A percentile compares a stretch with the other conserved stretches of the same genome.
phyloP scores from a whole-genome alignment of 2,888 invertebrate genomes.

The Cheilosia scutellata region DNA sequence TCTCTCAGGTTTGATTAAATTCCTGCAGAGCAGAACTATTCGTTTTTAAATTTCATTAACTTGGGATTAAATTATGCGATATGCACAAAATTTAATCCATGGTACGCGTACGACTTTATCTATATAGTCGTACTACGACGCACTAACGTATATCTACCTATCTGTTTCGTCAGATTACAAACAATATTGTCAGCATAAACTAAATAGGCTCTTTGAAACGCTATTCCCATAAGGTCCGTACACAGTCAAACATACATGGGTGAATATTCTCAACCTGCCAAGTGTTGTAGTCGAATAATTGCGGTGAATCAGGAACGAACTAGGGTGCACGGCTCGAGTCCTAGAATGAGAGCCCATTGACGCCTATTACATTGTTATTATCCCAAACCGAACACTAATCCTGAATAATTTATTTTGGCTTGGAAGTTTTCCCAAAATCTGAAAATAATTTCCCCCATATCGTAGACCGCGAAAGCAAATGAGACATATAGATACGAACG shows the following conservation, averaged over 20 bases:
- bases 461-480: slow-evolving; percentile 52
- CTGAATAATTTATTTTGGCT: slow-evolving; percentile 70
- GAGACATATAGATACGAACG: slow-evolving; percentile 49
- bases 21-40: slow-evolving; percentile 39
- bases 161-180: slow-evolving; percentile 49
- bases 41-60: slow-evolving; percentile 64
- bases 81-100: slow-evolving; percentile 27
- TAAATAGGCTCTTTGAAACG: slow-evolving; percentile 30
- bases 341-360: slow-evolving; percentile 51
- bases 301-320: slow-evolving; percentile 39
- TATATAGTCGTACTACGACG: background rate
- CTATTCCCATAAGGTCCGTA: background rate
- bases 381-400: slow-evolving; percentile 69
- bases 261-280: slow-evolving; percentile 7
- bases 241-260: background rate
- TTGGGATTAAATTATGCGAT: slow-evolving; percentile 51
- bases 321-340: slow-evolving; percentile 22
- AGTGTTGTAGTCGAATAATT: slow-evolving; percentile 49
- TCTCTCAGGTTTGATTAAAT: slow-evolving; percentile 41
- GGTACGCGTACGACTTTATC: background rate
- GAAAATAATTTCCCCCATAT: slow-evolving; percentile 54
- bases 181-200: slow-evolving; percentile 51
- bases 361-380: slow-evolving; percentile 68
- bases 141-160: background rate
- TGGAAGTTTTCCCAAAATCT: slow-evolving; percentile 59